phyloP scores from a whole-genome alignment of 2,113 vertebrate species.

The Chlorodrepanis virens region DNA sequence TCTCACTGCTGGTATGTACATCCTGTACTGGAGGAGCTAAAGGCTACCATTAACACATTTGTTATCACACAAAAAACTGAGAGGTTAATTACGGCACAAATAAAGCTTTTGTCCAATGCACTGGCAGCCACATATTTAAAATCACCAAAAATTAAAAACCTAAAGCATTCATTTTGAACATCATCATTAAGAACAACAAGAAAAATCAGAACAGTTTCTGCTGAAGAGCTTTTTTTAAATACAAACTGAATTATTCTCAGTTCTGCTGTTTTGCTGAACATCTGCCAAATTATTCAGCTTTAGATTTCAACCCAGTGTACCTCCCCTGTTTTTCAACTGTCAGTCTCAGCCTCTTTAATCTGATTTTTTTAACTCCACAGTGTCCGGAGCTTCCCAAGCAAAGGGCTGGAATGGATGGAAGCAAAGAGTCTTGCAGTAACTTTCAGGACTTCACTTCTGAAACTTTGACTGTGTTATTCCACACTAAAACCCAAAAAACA shows the following conservation, averaged over 20 bases:
- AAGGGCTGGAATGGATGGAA: background rate
- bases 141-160: background rate
- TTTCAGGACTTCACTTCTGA: background rate
- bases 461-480: background rate
- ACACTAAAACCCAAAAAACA: background rate
- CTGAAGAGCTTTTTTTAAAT: background rate
- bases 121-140: background rate
- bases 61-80: background rate
- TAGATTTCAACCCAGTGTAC: background rate
- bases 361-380: accelerated
- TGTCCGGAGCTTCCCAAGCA: background rate
- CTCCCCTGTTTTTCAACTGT: background rate
- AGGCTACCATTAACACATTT: background rate
- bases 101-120: background rate
- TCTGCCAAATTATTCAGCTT: background rate
- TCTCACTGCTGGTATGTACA: background rate
- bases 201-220: background rate
- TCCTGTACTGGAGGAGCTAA: background rate
- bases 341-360: background rate
- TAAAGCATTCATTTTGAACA: background rate
- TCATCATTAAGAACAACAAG: background rate
- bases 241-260: background rate
- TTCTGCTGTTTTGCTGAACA: background rate
- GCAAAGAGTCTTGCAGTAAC: background rate
- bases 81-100: slow-evolving; percentile 4